These are phyloP conservation scores for Chelonus formosanus DNA, from an alignment of 2,888 invertebrate species.

Conservation along the genomic window DNA sequence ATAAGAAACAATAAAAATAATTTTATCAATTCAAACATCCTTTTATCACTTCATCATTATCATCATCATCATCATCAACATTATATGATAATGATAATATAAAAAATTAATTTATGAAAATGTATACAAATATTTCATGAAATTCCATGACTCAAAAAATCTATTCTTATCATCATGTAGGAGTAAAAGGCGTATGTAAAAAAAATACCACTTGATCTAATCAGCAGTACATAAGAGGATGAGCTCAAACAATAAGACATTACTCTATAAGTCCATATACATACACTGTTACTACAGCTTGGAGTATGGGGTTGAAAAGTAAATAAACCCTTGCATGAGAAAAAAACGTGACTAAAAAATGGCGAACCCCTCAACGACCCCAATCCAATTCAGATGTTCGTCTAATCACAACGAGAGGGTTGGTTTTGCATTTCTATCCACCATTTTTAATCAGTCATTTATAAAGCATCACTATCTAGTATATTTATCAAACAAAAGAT, in stretches of 20 bases:
- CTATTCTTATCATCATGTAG: neutral
- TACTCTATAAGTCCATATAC: neutral
- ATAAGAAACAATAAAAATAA: too few species aligned
- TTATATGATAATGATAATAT: too few species aligned
- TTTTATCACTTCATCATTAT: too few species aligned
- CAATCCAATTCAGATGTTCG: slow-evolving; percentile 51
- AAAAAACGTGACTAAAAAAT: slow-evolving; percentile 45
- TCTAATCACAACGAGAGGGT: slow-evolving; percentile 58
- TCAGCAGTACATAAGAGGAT: slow-evolving; percentile 30
- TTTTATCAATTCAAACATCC: too few species aligned
- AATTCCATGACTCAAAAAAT: neutral
- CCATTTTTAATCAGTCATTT: slow-evolving; percentile 17
- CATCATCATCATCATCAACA: too few species aligned
- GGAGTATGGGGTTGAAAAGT: slow-evolving; percentile 15
- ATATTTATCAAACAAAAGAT: neutral
- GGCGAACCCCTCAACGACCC: slow-evolving; percentile 52
- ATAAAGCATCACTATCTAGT: neutral
- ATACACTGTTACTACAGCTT: slow-evolving; percentile 4
- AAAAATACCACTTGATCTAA: slow-evolving; percentile 31
- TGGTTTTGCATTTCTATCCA: slow-evolving; percentile 56
- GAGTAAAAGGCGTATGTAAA: neutral
- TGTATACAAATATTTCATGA: neutral
- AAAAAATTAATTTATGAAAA: neutral
- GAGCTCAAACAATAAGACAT: slow-evolving; percentile 18
- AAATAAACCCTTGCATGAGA: slow-evolving; percentile 2